Evolutionary conservation across 1,140 invertebrate genomes (phyloP).

Genomic region (Philotrypesis tridentata): DNA sequence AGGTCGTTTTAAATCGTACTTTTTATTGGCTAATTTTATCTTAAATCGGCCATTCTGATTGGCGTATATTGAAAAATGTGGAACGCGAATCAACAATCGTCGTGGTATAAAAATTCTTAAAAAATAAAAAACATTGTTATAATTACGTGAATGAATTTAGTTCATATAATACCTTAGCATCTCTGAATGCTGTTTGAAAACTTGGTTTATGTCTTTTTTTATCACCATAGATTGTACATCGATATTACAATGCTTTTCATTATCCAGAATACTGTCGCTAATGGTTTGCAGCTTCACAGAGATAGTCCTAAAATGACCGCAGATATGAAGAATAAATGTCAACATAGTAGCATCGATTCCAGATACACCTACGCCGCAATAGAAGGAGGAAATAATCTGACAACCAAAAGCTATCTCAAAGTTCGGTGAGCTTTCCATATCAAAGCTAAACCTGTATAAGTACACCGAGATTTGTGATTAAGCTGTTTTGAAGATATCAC

Average conservation of each 20-base stretch:
- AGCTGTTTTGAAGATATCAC: neutral
- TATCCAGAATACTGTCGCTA: neutral
- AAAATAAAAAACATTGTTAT: too few relatives aligned
- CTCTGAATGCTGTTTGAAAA: neutral
- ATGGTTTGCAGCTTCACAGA: constrained; percentile 20
- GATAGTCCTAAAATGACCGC: constrained; percentile 51
- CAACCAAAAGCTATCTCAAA: constrained; percentile 2
- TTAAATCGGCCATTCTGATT: too few relatives aligned
- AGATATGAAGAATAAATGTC: constrained; percentile 51
- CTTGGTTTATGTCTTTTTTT: neutral
- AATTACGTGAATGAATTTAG: too few relatives aligned
- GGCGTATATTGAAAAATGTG: too few relatives aligned
- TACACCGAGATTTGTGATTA: neutral
- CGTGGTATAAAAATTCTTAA: too few relatives aligned
- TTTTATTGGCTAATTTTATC: too few relatives aligned
- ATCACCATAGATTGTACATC: constrained; percentile 35
- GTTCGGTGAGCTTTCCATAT: constrained; percentile 9
- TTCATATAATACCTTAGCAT: too few relatives aligned
- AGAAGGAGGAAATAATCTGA: neutral
- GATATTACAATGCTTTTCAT: constrained; percentile 1
- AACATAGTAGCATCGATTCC: constrained; percentile 35
- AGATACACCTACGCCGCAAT: neutral
- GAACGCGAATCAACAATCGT: too few relatives aligned
- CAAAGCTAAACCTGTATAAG: constrained; percentile 29
- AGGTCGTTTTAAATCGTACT: too few relatives aligned